A percentile compares a stretch with the other conserved stretches of the same genome.
Evolutionary conservation across 2,797 vertebrate genomes (phyloP).

Genomic region (Sebastes taczanowskii): DNA sequence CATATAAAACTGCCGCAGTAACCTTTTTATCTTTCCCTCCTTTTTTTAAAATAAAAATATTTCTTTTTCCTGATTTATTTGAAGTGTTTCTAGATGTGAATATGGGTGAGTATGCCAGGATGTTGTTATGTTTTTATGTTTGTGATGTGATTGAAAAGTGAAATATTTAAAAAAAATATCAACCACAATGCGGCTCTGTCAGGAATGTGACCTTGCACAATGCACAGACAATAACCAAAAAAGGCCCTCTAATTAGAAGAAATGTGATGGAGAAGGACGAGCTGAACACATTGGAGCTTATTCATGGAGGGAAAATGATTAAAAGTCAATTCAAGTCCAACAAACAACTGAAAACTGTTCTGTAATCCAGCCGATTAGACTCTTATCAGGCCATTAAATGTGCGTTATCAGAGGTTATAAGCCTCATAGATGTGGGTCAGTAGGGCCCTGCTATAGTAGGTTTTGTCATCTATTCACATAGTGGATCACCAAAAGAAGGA

Average conservation of each 20-base stretch:
- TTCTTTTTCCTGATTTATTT: background rate
- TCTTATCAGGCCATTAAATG: too few species aligned
- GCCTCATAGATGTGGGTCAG: too few species aligned
- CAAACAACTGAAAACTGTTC: background rate
- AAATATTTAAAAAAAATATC: background rate
- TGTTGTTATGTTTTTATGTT: background rate
- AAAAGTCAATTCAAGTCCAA: background rate
- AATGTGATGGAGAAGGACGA: fast-evolving
- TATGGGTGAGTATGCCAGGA: background rate
- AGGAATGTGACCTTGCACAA: background rate
- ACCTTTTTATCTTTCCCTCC: too few species aligned
- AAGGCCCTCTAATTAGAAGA: too few species aligned
- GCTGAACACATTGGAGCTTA: background rate
- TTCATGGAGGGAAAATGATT: background rate
- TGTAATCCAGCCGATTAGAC: too few species aligned
- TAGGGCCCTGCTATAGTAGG: too few species aligned
- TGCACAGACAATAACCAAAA: background rate
- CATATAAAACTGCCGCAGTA: too few species aligned
- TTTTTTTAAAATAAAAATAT: too few species aligned
- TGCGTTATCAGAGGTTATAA: too few species aligned
- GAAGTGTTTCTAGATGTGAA: background rate
- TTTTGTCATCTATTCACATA: too few species aligned
- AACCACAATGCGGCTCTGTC: background rate
- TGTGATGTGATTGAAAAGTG: background rate
- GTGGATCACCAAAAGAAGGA: fast-evolving